Conservation (phyloP, 2,888 invertebrate species). For the Cepaea hortensis region DNA sequence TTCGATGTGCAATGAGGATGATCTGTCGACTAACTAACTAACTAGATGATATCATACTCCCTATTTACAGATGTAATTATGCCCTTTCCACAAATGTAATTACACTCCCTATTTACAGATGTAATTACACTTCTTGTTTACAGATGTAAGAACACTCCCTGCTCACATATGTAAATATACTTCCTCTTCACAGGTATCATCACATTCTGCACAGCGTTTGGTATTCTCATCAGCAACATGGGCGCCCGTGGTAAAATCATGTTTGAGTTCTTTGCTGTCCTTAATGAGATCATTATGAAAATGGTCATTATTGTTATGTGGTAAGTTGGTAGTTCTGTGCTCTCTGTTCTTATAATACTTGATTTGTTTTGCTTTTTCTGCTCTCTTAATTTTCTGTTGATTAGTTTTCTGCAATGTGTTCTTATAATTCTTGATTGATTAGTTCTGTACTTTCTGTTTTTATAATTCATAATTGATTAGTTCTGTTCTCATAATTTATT, state of each 20-base stretch:
- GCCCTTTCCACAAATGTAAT: too few relatives aligned
- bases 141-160: background rate
- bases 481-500: background rate
- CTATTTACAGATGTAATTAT: too few relatives aligned
- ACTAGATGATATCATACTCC: too few relatives aligned
- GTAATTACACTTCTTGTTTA: too few relatives aligned
- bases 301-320: slow-evolving; percentile 81
- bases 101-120: too few relatives aligned
- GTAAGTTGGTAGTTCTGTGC: slow-evolving; percentile 73
- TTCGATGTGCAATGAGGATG: too few relatives aligned
- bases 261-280: slow-evolving; percentile 80
- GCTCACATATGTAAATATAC: slow-evolving; percentile 51
- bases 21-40: too few relatives aligned
- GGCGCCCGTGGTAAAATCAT: slow-evolving; percentile 79
- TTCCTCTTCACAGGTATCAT: slow-evolving; percentile 77
- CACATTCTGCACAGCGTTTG: slow-evolving; percentile 81
- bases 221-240: slow-evolving; percentile 80
- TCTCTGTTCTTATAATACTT: background rate
- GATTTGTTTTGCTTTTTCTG: background rate
- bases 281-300: slow-evolving; percentile 82
- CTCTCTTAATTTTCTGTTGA: background rate
- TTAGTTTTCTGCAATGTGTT: background rate
- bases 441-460: background rate
- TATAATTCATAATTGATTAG: background rate
- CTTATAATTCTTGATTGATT: background rate